These are phyloP conservation scores for Montipora efflorescens DNA, from an alignment of 64 coral and sea anemone genomes.

Conservation along the genomic window DNA sequence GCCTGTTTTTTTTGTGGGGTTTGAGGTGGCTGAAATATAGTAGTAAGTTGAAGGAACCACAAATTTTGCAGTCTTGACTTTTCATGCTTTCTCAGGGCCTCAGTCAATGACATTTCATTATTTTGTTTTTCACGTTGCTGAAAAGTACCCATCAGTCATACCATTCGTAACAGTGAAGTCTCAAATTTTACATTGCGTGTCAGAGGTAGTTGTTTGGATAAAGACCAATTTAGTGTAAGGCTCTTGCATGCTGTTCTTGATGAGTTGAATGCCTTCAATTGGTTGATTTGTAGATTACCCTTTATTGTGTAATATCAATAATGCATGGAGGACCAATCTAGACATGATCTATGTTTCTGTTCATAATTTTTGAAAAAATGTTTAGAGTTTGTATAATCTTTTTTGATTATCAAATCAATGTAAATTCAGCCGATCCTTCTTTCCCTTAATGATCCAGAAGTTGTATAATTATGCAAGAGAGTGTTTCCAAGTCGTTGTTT, in stretches of 20 bases:
- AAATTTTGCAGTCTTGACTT: too few species aligned
- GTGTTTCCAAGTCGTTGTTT: neutral
- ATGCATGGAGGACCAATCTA: neutral
- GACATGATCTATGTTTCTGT: neutral
- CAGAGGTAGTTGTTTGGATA: neutral
- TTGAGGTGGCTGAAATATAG: too few species aligned
- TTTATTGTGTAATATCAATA: neutral
- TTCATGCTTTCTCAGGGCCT: too few species aligned
- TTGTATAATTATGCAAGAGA: too few species aligned
- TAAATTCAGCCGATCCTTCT: neutral
- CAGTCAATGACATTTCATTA: too few species aligned
- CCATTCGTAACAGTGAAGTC: neutral
- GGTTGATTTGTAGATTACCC: neutral
- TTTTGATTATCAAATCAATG: neutral
- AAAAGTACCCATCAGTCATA: neutral
- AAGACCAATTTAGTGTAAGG: neutral
- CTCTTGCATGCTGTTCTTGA: neutral
- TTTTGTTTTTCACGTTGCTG: too few species aligned
- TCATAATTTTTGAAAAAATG: neutral
- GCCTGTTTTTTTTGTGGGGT: neutral
- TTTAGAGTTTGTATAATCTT: neutral
- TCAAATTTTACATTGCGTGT: neutral
- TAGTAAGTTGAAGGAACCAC: too few species aligned
- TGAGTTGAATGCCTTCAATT: neutral
- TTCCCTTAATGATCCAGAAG: neutral